Base-by-base conservation (phyloP, 2,888 invertebrate species). In the Phalangium opilio region DNA sequence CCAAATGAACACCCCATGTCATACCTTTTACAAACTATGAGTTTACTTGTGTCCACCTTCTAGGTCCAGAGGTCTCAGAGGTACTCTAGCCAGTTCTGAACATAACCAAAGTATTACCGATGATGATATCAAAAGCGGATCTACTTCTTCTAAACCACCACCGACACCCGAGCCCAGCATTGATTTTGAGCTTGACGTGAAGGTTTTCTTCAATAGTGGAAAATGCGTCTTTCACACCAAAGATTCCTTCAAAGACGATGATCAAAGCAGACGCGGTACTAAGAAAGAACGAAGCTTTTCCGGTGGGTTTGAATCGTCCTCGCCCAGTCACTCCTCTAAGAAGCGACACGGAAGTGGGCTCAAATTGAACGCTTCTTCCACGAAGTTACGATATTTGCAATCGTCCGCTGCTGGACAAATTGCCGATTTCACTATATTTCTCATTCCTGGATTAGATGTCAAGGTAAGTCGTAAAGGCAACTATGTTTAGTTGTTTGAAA, bases 181-280 rank as follows among this genome's bases (percentile, higher is more conserved):
- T 46, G 93, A 95, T 67, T 83, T 96, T 62, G 91, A 95, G 64
- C 69, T 96, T 58, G 93, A 93, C 64, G 85, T 96, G 5, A 91
- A 91, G 68, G 91, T 95, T 40, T 77, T 90, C 60, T 89, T 96
- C 51, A 93, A 91, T 67, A 89, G 89, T 59, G 95, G 95, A 8
- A 90, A 93, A 68, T 96, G 95, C 67, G 90, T 91, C 32, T 72
- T 96, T 34, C 93, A 95, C 65, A 93, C 93, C 2, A 87, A 86
- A 67, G 85, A 86, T 60, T 53, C 72, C 74, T 51, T 70, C 66
- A 47, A 50, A 42, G 76, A 70, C 58, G 79, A 79, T 45, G 81
- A 80, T 49, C 81, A 79, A 36, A 50, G 47, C 32, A 45, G 46
- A 45, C 54, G 54, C 45, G 50, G 49, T 54, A 78, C 80, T 75